Evolutionary conservation across 2,113 vertebrate species (phyloP).

Genomic region (Barnardius zonarius): DNA sequence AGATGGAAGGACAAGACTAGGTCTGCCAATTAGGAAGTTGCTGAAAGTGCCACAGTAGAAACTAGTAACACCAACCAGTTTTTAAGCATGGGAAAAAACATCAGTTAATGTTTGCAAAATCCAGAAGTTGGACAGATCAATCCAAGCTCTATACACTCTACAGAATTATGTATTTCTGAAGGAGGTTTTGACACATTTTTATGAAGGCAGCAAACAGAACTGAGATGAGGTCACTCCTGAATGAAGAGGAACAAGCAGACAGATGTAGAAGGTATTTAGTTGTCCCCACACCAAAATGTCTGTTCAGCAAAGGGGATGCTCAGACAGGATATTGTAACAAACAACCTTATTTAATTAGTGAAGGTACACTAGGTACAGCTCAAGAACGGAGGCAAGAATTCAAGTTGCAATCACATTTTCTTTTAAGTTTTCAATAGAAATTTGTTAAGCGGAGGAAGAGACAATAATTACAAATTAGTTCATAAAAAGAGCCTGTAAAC

Average conservation of each 20-base stretch:
- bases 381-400: not conserved
- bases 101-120: not conserved
- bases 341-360: not conserved
- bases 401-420: not conserved
- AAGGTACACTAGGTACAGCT: not conserved
- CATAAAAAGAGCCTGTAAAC: not conserved
- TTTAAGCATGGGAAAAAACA: not conserved
- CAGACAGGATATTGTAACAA: not conserved
- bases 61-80: not conserved
- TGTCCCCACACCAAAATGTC: fast-evolving
- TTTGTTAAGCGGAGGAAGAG: not conserved
- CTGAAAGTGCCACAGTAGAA: not conserved
- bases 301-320: not conserved
- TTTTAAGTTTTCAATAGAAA: not conserved
- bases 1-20: not conserved
- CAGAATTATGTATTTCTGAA: not conserved
- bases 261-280: not conserved
- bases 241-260: not conserved
- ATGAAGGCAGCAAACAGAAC: not conserved
- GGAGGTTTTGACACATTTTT: not conserved
- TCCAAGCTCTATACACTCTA: not conserved
- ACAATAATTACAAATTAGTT: not conserved
- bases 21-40: not conserved
- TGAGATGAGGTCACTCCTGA: not conserved
- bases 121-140: not conserved